Evolutionary conservation across 2,888 invertebrate species (phyloP), one percentile per base, ranked within the genome.

Genomic region (Archips xylosteana): DNA sequence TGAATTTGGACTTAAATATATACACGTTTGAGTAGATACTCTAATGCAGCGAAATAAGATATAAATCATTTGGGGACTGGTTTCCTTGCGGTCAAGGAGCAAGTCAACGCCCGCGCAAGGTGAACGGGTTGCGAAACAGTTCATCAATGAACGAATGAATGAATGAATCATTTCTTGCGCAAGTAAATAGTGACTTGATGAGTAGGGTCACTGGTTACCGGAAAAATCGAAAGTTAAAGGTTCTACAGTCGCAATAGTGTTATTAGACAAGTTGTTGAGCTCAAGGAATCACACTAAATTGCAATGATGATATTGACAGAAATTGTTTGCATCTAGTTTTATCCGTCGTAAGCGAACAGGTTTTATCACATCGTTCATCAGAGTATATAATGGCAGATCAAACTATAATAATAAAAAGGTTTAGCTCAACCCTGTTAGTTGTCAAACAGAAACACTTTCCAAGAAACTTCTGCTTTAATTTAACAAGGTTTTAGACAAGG

Each of bases 111-210:
- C 54, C 67, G 54, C 67, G 62, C 72, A 72, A 72, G 72, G 67
- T 72, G 62, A 72, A 23, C 67, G 23, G 62, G 67, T 72, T 72
- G 72, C 67, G 72, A 72, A 72, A 72, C 57, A 62, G 72, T 67
- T 72, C 67, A 63, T 72, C 62, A 63, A 67, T 72, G 60, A 67
- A 13, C 54, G 62, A 42, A 42, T 67, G 67, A 62, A 68, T 72
- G 66, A 62, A 61, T 72, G 62, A 72, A 62, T 67, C 67, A 63
- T 62, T 36, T 72, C 54, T 63, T 13, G 47, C 32, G 63, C 45
- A 60, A 36, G 36, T 12, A 12, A 34, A 59, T 59, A 34, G 42
- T 23, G 61, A 39, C 4, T 4, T 42, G 15, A 42, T n/a, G 12
- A 12, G 32, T 57, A 32, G 57, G 57, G 57, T 57, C 57, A 57